Evolutionary conservation across 23 tunicate genomes (phyloP).

Genomic region (Styela clava): DNA sequence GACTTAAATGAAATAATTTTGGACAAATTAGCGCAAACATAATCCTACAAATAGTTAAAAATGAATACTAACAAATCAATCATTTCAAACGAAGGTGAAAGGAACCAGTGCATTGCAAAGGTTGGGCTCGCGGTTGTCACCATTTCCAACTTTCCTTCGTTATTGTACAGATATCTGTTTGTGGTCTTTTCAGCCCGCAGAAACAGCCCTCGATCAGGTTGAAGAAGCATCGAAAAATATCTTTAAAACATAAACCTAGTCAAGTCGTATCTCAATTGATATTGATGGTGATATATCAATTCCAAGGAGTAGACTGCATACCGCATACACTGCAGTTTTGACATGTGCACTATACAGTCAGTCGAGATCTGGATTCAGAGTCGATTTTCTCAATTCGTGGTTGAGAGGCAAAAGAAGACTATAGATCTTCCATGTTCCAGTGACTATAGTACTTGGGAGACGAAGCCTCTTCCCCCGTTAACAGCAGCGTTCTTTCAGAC

Average conservation of each 20-base stretch:
- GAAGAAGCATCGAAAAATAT: neutral
- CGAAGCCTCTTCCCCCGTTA: too few species aligned
- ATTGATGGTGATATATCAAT: too few species aligned
- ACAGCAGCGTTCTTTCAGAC: too few species aligned
- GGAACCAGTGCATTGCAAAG: neutral
- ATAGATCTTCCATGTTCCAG: too few species aligned
- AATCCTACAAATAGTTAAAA: neutral
- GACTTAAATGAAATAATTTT: neutral
- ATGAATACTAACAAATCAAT: neutral
- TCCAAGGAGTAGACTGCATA: too few species aligned
- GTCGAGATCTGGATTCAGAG: too few species aligned
- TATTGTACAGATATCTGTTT: neutral
- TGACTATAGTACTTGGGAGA: too few species aligned
- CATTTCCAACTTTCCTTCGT: neutral
- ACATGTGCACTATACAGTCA: too few species aligned
- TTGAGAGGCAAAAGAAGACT: too few species aligned
- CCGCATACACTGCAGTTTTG: too few species aligned
- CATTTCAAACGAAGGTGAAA: neutral
- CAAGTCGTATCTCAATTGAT: too few species aligned
- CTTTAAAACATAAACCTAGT: neutral
- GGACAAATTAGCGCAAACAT: neutral
- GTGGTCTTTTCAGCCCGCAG: neutral
- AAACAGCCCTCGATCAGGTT: neutral
- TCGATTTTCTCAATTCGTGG: too few species aligned
- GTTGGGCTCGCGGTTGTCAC: neutral